Evolutionary conservation across 1,140 invertebrate species (phyloP).

Genomic region (Eurytemora carolleeae): DNA sequence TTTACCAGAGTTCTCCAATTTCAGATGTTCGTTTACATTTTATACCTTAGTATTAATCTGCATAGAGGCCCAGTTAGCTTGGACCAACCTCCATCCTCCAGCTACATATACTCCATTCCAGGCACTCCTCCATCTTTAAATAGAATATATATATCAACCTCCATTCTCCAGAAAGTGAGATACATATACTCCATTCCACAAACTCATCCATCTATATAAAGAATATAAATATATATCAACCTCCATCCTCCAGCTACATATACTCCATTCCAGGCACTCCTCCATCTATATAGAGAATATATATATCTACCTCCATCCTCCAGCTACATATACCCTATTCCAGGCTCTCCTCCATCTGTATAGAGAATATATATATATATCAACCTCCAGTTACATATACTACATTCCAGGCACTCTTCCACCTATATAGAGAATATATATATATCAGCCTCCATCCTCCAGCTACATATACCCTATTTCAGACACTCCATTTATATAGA

Average conservation of each 20-base stretch:
- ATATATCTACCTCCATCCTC: too few relatives aligned
- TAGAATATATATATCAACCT: too few relatives aligned
- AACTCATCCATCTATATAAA: too few relatives aligned
- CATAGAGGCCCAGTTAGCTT: constrained; percentile 13
- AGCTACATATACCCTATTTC: constrained; percentile 6
- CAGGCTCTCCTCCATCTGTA: too few relatives aligned
- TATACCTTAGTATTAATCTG: constrained; percentile 4
- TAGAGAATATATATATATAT: too few relatives aligned
- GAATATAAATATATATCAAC: too few relatives aligned
- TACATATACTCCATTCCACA: too few relatives aligned
- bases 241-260: constrained; percentile 9
- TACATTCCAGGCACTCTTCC: constrained; percentile 8
- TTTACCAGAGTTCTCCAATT: too few relatives aligned
- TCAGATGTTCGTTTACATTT: neutral
- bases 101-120: constrained; percentile 10
- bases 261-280: constrained; percentile 11
- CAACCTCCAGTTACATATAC: constrained; percentile 4
- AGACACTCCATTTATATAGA: constrained; percentile 1
- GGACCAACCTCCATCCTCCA: constrained; percentile 10
- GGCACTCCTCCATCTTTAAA: constrained; percentile 1
- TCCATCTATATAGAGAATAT: neutral
- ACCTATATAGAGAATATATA: neutral
- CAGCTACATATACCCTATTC: too few relatives aligned
- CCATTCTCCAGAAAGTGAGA: too few relatives aligned
- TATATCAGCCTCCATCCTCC: constrained; percentile 11